Base-by-base conservation (phyloP, 2,888 invertebrate species). In the Tetragonula carbonaria region DNA sequence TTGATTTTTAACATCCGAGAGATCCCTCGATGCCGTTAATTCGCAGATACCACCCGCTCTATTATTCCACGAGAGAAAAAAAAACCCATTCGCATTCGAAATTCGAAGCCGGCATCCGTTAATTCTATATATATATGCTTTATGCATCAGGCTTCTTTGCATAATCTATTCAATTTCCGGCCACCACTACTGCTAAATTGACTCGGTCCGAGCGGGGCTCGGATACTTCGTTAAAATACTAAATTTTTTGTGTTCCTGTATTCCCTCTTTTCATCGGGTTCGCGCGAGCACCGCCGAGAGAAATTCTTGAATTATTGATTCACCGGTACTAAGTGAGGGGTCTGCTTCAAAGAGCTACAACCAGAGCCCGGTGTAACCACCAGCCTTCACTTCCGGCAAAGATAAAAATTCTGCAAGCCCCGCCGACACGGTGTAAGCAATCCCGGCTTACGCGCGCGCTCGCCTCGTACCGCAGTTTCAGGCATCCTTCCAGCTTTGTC, bases 301-400 rank as follows among this genome's bases (percentile, higher is more conserved):
- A 38, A 73, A 66, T 66, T 66, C 74, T 74, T 78, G 73, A 78
- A 78, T 78, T 73, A 78, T 78, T 74, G 74, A 78, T 73, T 74
- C 74, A 33, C 21, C 53, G 63, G 23, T 57, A 33, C 50, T 66
- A 78, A 78, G 77, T n/a, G 51, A 53, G 50, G 66, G 16, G 66
- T 51, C 45, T 78, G 50, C 66, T 66, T 74, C 73, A 57, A 66
- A 73, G 78, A 57, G 57, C 21, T 38, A 50, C 50, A 55, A 74
- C 55, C 65, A 78, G 45, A 45, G 45, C 45, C 28, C 53, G 33
- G 45, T 63, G 50, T 38, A 70, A 70, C 70, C 53, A 33, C 53
- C 33, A 3, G 65, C 55, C 55, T 50, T 51, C 50, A 38, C 33
- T 78, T 78, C 78, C 66, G 63, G 33, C 18, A 51, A 66, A 66